Conservation (phyloP, 2,797 vertebrate genomes). For the Sitta carolinensis region DNA sequence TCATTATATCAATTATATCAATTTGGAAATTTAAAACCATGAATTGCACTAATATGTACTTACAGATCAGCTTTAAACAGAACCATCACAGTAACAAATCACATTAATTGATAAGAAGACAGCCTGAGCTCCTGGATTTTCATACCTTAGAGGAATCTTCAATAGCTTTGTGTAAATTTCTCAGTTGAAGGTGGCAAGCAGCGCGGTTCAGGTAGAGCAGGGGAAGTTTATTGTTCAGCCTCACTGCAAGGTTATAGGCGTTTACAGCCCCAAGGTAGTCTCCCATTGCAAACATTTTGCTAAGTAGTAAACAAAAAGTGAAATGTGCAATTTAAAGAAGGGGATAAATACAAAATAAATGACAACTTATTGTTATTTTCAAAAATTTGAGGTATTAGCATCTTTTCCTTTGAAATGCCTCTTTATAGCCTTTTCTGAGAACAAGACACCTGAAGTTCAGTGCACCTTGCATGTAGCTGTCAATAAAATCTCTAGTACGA, state of each 20-base stretch:
- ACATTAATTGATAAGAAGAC: neutral
- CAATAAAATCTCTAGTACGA: neutral
- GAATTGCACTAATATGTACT: neutral
- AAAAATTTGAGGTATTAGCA: neutral
- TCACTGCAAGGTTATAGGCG: constrained; percentile 87
- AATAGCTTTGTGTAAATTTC: constrained; percentile 91
- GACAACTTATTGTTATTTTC: neutral
- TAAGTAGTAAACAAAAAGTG: constrained; percentile 65
- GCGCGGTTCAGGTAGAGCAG: constrained; percentile 89
- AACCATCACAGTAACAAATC: neutral
- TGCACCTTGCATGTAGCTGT: neutral
- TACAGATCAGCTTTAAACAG: neutral
- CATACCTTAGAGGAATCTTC: constrained; percentile 91
- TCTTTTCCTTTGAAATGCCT: neutral
- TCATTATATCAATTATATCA: neutral
- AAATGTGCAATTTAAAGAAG: neutral
- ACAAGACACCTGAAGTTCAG: neutral
- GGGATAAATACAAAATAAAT: neutral
- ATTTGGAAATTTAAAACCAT: neutral
- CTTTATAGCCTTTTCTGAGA: neutral
- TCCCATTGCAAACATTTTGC: constrained; percentile 85
- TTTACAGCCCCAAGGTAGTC: constrained; percentile 88
- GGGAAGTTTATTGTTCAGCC: constrained; percentile 83
- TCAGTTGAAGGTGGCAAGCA: constrained; percentile 91
- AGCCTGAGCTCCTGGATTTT: neutral